Percentiles rank a stretch among this genome's conserved stretches.
These are phyloP conservation scores for Pegoplata infirma DNA, from an alignment of 2,888 invertebrate species.

Conservation along the genomic window DNA sequence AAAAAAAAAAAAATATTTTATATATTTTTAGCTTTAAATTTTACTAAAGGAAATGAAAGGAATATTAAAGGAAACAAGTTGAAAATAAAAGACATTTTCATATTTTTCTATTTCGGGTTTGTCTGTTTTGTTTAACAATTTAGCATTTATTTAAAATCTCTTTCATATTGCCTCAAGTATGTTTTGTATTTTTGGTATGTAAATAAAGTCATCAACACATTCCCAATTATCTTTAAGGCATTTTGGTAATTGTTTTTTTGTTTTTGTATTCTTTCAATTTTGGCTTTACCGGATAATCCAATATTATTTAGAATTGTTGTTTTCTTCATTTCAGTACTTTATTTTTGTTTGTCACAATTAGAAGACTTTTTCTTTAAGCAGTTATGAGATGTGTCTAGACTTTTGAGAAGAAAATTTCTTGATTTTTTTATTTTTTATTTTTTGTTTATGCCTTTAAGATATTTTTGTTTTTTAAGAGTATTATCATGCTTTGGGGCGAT, in stretches of 20 bases:
- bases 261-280: neutral
- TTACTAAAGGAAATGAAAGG: too few relatives aligned
- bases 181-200: constrained; percentile 19
- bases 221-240: constrained; percentile 43
- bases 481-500: too few relatives aligned
- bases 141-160: neutral
- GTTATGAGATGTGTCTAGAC: neutral
- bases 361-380: neutral
- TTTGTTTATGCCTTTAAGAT: too few relatives aligned
- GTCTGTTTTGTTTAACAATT: too few relatives aligned
- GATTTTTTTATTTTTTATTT: too few relatives aligned
- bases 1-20: too few relatives aligned
- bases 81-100: too few relatives aligned
- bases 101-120: too few relatives aligned
- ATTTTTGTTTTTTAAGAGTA: neutral
- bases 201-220: constrained; percentile 57
- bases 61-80: too few relatives aligned
- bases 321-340: constrained; percentile 5
- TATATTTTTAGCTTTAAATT: too few relatives aligned
- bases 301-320: constrained; percentile 10
- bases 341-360: neutral
- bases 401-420: neutral
- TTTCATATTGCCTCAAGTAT: constrained; percentile 1
- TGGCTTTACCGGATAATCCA: constrained; percentile 22
- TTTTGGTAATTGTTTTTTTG: neutral